Conservation (phyloP, 2,113 vertebrate genomes). For the Bos indicus region DNA sequence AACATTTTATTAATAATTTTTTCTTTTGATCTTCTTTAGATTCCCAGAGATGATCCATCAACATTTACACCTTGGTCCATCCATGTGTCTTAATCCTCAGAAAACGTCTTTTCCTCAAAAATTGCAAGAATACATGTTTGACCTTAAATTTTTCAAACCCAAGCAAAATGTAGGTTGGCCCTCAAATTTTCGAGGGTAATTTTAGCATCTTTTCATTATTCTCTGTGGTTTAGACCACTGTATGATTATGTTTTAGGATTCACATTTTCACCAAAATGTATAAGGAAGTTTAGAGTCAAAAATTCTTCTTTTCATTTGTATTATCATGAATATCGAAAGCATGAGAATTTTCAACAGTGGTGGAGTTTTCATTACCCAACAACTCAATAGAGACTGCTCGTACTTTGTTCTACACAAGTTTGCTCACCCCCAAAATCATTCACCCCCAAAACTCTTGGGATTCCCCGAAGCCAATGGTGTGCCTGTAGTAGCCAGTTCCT, state of each 20-base stretch:
- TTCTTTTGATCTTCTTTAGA: constrained; percentile 47
- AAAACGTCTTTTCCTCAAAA: not conserved
- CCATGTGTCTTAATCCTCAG: constrained; percentile 40
- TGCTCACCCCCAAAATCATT: not conserved
- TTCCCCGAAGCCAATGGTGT: not conserved
- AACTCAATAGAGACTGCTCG: not conserved
- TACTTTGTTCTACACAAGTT: not conserved
- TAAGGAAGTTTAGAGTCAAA: not conserved
- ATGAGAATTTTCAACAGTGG: not conserved
- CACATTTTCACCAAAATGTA: not conserved
- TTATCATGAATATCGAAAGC: not conserved
- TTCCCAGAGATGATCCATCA: constrained; percentile 65
- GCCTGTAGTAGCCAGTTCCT: not conserved
- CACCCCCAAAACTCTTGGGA: not conserved
- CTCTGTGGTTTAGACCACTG: not conserved
- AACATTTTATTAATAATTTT: not conserved
- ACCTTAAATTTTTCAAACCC: not conserved
- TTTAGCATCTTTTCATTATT: not conserved
- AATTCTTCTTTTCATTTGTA: not conserved
- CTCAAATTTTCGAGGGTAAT: not conserved
- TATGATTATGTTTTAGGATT: not conserved
- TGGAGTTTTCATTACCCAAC: not conserved
- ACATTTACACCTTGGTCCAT: constrained; percentile 64
- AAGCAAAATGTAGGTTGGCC: not conserved
- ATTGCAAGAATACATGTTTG: not conserved